Percentiles rank a stretch among this genome's conserved stretches.
phyloP scores from a whole-genome alignment of 2,113 vertebrate species.

The Oxyura jamaicensis region DNA sequence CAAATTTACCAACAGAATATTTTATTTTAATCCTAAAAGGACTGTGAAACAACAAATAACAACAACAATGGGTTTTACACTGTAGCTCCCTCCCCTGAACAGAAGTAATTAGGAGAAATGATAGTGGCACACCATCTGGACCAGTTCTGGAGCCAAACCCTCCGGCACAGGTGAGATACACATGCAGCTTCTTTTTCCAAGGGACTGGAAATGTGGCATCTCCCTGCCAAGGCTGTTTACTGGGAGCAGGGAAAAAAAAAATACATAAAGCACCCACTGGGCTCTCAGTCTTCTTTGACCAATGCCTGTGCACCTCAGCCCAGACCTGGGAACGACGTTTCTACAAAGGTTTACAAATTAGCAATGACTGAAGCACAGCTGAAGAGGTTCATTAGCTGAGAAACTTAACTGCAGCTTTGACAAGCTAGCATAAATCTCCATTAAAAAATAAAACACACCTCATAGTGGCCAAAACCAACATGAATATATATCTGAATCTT shows the following conservation, averaged over 20 bases:
- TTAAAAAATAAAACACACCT: constrained; percentile 60
- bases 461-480: constrained; percentile 63
- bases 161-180: neutral
- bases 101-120: neutral
- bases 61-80: neutral
- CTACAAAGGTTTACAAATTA: constrained; percentile 14
- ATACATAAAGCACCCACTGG: neutral
- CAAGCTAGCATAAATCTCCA: constrained; percentile 72
- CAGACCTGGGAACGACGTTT: neutral
- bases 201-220: neutral
- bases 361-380: constrained; percentile 53
- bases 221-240: neutral
- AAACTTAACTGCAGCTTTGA: constrained; percentile 68
- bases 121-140: neutral
- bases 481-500: constrained; percentile 53
- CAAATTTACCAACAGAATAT: constrained; percentile 44
- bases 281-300: constrained; percentile 37
- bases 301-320: constrained; percentile 6
- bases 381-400: constrained; percentile 58
- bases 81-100: constrained; percentile 10
- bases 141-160: neutral
- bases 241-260: fast-evolving
- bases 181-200: constrained; percentile 10
- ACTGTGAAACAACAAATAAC: neutral
- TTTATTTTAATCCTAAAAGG: constrained; percentile 59